These are phyloP conservation scores for Gambusia affinis DNA, from an alignment of 2,113 vertebrate species.

Conservation along the genomic window DNA sequence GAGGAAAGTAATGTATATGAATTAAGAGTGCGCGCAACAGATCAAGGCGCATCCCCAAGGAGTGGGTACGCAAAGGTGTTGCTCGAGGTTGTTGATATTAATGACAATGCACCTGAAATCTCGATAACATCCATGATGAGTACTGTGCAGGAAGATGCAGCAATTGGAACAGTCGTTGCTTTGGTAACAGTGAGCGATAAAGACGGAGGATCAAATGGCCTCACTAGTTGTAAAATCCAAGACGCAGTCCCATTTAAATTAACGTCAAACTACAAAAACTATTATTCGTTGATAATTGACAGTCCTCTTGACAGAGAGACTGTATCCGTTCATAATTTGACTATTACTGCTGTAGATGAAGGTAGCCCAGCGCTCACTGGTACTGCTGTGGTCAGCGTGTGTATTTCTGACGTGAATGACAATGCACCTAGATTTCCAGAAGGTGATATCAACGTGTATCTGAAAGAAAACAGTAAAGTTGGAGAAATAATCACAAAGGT, in stretches of 20 bases:
- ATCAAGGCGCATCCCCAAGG: conserved; percentile 60
- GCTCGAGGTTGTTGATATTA: conserved; percentile 86
- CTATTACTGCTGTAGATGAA: conserved; percentile 81
- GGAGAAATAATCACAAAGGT: conserved; percentile 55
- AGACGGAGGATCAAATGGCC: conserved; percentile 83
- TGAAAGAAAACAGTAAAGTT: conserved; percentile 68
- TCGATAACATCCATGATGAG: conserved; percentile 81
- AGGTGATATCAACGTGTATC: conserved; percentile 44
- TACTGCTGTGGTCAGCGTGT: conserved; percentile 73
- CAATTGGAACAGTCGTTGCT: conserved; percentile 84
- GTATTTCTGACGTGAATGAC: conserved; percentile 88
- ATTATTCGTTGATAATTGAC: conserved; percentile 84
- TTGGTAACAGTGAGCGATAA: conserved; percentile 84
- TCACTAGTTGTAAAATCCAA: conserved; percentile 76
- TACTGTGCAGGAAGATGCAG: conserved; percentile 80
- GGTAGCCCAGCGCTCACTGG: conserved; percentile 82
- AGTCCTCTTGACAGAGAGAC: conserved; percentile 83
- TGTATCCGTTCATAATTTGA: conserved; percentile 80
- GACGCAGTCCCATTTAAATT: conserved; percentile 82
- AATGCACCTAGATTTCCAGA: conserved; percentile 64
- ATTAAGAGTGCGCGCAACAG: conserved; percentile 65
- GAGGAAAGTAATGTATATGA: conserved; percentile 75
- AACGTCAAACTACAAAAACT: conserved; percentile 84
- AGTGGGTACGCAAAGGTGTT: conserved; percentile 80
- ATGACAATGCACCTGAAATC: conserved; percentile 88